A percentile compares a stretch with the other conserved stretches of the same genome.
Conservation (phyloP, 2,113 vertebrate species). For the Cepphus grylle region DNA sequence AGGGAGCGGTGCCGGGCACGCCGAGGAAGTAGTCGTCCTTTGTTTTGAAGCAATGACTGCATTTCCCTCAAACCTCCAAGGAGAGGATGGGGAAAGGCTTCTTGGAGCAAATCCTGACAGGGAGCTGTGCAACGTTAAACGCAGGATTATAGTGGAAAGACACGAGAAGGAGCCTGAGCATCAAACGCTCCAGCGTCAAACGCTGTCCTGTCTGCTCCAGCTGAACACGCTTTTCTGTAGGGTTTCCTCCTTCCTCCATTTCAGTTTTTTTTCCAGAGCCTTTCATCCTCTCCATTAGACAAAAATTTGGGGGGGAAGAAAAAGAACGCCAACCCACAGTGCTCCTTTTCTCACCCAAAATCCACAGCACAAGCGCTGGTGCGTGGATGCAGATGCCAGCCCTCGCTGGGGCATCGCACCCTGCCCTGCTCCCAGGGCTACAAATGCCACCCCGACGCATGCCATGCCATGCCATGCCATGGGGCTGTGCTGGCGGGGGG, state of each 20-base stretch:
- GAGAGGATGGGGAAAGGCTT: not conserved
- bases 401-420: rapidly evolving
- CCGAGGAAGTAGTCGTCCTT: not conserved
- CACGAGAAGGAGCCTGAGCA: not conserved
- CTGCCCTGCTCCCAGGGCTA: not conserved
- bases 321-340: not conserved
- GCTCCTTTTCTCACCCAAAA: not conserved
- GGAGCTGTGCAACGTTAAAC: not conserved
- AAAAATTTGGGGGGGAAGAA: not conserved
- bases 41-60: not conserved
- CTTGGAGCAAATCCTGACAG: not conserved
- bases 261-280: not conserved
- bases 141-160: not conserved
- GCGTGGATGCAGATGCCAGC: rapidly evolving
- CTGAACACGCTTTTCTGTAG: not conserved
- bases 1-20: not conserved
- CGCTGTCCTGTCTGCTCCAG: not conserved
- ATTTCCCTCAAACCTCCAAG: not conserved
- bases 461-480: not conserved
- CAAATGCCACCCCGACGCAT: rapidly evolving
- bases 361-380: not conserved
- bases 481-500: not conserved
- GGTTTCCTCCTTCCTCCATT: not conserved
- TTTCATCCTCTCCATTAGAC: not conserved
- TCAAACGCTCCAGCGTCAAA: not conserved